Evolutionary conservation across 2,113 vertebrate species (phyloP).

Genomic region (Tringa solitaria): DNA sequence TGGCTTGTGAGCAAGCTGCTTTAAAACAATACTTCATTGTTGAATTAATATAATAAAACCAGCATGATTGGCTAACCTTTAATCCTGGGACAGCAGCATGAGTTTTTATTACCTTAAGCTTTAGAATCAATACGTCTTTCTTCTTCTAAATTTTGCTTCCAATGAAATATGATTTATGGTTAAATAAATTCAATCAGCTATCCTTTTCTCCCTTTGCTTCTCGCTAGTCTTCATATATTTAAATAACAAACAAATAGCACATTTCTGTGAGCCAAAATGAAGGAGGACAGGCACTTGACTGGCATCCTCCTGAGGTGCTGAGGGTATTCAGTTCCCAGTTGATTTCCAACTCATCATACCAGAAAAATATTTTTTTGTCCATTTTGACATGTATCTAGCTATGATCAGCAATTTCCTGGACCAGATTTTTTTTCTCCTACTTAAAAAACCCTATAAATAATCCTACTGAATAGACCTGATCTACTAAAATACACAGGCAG

Average conservation of each 20-base stretch:
- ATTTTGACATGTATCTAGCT: not conserved
- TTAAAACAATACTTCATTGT: constrained; percentile 78
- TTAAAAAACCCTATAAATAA: not conserved
- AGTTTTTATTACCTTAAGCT: constrained; percentile 58
- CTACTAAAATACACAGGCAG: not conserved
- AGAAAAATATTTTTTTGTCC: not conserved
- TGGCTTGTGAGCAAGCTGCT: constrained; percentile 74
- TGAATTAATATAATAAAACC: constrained; percentile 69
- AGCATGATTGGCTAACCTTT: constrained; percentile 76
- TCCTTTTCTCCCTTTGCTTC: not conserved
- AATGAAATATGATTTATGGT: not conserved
- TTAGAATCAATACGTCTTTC: constrained; percentile 14
- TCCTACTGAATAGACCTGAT: not conserved
- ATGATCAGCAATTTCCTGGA: not conserved
- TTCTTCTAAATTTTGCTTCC: constrained; percentile 9
- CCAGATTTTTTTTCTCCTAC: not conserved
- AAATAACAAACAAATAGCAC: not conserved
- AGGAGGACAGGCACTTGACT: not conserved
- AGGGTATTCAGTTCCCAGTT: not conserved
- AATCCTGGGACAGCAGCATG: constrained; percentile 57
- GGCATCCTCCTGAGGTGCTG: not conserved
- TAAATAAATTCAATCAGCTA: not conserved
- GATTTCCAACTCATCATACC: not conserved
- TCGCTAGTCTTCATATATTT: not conserved
- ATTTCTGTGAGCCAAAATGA: not conserved